Conservation (phyloP, 1,140 invertebrate genomes). For the Anastrepha obliqua region DNA sequence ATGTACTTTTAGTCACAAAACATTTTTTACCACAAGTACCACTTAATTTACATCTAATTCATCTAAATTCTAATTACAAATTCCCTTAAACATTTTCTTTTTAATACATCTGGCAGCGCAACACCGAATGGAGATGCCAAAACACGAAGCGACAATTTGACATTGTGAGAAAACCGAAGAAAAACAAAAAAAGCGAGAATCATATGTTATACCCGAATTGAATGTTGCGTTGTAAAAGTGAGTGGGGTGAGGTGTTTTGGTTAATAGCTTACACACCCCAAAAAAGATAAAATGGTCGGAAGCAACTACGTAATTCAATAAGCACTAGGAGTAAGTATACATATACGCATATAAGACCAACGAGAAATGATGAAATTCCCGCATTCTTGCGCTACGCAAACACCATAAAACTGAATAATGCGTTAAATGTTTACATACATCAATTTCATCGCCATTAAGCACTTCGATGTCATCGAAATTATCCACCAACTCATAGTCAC, state of each 20-base stretch:
- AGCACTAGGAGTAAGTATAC: not conserved
- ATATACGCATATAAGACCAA: not conserved
- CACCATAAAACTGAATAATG: not conserved
- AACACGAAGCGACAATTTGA: not conserved
- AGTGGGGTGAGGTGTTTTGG: not conserved
- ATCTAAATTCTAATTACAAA: no score
- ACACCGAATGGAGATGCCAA: not conserved
- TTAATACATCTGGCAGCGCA: not conserved
- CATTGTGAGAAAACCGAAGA: not conserved
- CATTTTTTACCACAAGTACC: no score
- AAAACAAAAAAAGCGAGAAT: conserved; percentile 2
- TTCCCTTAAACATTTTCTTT: no score
- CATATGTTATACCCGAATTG: not conserved
- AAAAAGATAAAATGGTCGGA: not conserved
- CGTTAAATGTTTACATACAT: conserved; percentile 3
- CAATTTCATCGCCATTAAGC: conserved; percentile 61
- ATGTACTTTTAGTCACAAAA: no score
- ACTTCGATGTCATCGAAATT: conserved; percentile 64
- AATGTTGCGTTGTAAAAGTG: not conserved
- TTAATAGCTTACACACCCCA: not conserved
- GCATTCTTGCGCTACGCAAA: not conserved
- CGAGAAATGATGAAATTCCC: not conserved
- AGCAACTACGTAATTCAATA: conserved; percentile 30
- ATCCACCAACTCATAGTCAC: conserved; percentile 53
- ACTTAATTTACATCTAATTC: no score